Evolutionary conservation across 2,888 invertebrate genomes (phyloP).

Genomic region (Zaprionus lineosus): DNA sequence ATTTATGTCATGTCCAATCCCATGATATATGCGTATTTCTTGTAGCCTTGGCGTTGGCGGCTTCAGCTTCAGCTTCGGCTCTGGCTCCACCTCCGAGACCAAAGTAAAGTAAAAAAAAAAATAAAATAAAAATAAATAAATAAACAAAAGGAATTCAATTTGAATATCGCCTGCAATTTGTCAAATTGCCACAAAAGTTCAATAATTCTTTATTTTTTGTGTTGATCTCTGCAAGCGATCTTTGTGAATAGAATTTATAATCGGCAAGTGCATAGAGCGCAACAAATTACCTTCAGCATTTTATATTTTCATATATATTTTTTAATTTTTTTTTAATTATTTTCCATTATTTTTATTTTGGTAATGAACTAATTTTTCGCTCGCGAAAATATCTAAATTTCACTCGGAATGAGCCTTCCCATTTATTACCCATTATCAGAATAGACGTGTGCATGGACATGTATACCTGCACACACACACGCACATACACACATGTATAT

Average conservation of each 20-base stretch:
- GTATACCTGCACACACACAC: slow-evolving; percentile 10
- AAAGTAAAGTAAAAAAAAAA: neutral
- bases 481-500: neutral
- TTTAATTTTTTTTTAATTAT: slow-evolving; percentile 11
- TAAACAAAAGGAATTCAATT: slow-evolving; percentile 33
- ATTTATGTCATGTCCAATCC: slow-evolving; percentile 37
- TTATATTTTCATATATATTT: neutral
- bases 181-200: slow-evolving; percentile 49
- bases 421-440: slow-evolving; percentile 56
- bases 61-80: too few relatives aligned
- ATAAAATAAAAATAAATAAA: slow-evolving; percentile 1
- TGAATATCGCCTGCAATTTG: slow-evolving; percentile 64
- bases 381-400: slow-evolving; percentile 31
- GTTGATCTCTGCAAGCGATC: slow-evolving; percentile 26
- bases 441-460: slow-evolving; percentile 15
- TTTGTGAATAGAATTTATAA: slow-evolving; percentile 47
- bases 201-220: slow-evolving; percentile 29
- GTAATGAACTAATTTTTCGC: slow-evolving; percentile 45
- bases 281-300: slow-evolving; percentile 49
- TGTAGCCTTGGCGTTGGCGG: slow-evolving; percentile 53
- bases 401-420: too few relatives aligned
- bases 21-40: slow-evolving; percentile 59
- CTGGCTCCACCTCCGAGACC: slow-evolving; percentile 30
- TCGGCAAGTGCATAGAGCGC: slow-evolving; percentile 53
- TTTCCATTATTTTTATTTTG: slow-evolving; percentile 20